Evolutionary conservation across 2,113 vertebrate species (phyloP), one percentile per base, ranked within the genome.

Genomic region (Elgaria multicarinata): DNA sequence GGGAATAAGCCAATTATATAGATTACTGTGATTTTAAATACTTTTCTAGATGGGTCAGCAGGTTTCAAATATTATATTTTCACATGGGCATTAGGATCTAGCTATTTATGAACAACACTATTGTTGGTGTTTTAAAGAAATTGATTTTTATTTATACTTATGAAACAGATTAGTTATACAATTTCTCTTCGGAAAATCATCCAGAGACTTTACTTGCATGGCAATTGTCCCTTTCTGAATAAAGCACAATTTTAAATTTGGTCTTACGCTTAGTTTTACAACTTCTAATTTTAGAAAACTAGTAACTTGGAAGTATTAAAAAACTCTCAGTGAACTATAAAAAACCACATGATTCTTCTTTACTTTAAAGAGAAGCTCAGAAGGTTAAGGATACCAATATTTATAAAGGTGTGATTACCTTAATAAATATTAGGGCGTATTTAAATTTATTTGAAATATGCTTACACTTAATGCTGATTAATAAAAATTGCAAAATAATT

Each of bases 41-140:
- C 62, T 91, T 93, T 90, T 64, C 74, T 31, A 46, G 9, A 58
- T 36, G 58, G 87, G 87, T 92, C 64, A 85, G 8, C 91, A 93
- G 93, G 93, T 94, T 91, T 86, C 53, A 50, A 92, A 66, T 58
- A n/a, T 81, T 92, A 0, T 93, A 71, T 92, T 95, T 96, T 94
- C 84, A 90, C 76, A 94, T 78, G 44, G 90, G 80, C 31, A 0
- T n/a, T 28, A 55, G 76, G 76, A 39, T 85, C 94, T 94, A 92
- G 90, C 89, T 86, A 86, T 66, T 26, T 36, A 72, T 74, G 10
- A 1, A 44, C 55, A 0, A 0, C 0, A 82, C 46, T 33, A 84
- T 82, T 80, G 85, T 91, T 89, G n/a, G 58, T 76, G 28, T 33
- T 14, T 14, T 1, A 53, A 53, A 1, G 58, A 85, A 83, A 31